These are phyloP conservation scores for Virgularia gustaviana DNA, from an alignment of 92 coral and sea anemone species.

Conservation along the genomic window DNA sequence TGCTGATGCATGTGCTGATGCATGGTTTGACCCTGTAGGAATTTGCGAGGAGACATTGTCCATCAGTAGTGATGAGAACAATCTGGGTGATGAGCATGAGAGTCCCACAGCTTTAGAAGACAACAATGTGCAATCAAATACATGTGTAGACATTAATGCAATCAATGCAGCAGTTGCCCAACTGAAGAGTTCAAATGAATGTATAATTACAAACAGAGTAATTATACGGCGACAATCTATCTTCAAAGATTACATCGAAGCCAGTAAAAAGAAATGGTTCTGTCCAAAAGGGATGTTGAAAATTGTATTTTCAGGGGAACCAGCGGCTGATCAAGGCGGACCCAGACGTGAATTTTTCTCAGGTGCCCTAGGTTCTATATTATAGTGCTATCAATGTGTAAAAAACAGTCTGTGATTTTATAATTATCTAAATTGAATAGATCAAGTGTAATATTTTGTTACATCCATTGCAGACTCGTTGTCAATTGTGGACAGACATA, in stretches of 20 bases:
- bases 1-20: slow-evolving; percentile 37
- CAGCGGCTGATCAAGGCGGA: neutral
- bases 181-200: neutral
- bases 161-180: neutral
- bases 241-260: neutral
- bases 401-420: neutral
- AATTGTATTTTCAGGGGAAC: neutral
- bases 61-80: neutral
- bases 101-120: neutral
- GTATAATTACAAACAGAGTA: neutral
- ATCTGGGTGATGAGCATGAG: neutral
- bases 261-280: neutral
- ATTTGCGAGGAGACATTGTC: neutral
- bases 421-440: neutral
- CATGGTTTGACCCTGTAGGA: slow-evolving; percentile 28
- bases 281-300: neutral
- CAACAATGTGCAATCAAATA: neutral
- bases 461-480: neutral
- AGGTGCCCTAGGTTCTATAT: neutral
- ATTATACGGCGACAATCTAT: neutral
- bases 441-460: neutral
- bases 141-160: neutral
- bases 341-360: neutral
- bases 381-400: neutral
- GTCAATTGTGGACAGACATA: neutral